phyloP scores from a whole-genome alignment of 2,888 invertebrate species.

The Lithophane socia region DNA sequence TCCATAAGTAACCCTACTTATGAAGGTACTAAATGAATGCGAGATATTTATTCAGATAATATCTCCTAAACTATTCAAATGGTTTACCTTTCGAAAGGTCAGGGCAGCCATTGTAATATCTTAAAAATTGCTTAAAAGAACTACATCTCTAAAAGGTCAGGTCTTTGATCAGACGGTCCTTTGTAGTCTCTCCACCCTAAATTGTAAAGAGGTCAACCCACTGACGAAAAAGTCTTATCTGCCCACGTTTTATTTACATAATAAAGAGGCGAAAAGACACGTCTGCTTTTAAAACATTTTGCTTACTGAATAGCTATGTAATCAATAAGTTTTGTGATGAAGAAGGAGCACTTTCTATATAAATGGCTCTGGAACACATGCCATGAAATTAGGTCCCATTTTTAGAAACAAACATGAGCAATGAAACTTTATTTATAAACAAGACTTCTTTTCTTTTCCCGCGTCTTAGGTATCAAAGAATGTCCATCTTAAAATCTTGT shows the following conservation, averaged over 20 bases:
- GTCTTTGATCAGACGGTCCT: conserved; percentile 21
- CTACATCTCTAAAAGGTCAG: conserved; percentile 34
- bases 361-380: not conserved
- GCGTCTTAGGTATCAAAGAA: not conserved
- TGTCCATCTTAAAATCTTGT: not conserved
- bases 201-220: conserved; percentile 30
- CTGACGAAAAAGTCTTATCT: conserved; percentile 18
- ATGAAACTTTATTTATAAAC: not conserved
- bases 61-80: conserved; percentile 5
- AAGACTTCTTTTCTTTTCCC: not conserved
- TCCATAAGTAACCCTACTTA: not conserved
- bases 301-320: conserved; percentile 5
- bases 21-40: not conserved
- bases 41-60: not conserved
- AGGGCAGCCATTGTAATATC: conserved; percentile 30
- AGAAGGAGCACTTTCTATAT: not conserved
- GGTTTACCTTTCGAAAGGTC: conserved; percentile 11
- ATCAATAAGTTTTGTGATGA: not conserved
- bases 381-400: not conserved
- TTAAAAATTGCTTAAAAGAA: conserved; percentile 12
- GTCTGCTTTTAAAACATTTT: not conserved
- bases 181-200: conserved; percentile 31
- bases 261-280: conserved; percentile 28
- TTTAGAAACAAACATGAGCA: not conserved
- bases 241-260: conserved; percentile 41